These are phyloP conservation scores for Chlorospingus semifuscus DNA, from an alignment of 2,797 vertebrate species.

Conservation along the genomic window DNA sequence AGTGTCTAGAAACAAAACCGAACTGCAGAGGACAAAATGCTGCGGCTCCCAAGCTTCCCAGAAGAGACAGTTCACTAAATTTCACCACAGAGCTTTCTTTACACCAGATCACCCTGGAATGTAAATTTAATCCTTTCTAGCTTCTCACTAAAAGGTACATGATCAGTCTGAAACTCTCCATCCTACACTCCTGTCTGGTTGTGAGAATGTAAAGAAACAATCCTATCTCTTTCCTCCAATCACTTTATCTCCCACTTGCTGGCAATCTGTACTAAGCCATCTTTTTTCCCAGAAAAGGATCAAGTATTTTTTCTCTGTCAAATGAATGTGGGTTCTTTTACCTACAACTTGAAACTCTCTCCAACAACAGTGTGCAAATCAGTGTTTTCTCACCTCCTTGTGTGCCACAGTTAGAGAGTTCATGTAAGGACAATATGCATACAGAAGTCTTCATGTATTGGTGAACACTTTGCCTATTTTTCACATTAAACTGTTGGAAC, in stretches of 20 bases:
- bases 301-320: not conserved
- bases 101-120: not conserved
- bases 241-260: not conserved
- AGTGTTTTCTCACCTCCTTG: not conserved
- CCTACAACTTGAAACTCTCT: not conserved
- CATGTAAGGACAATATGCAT: not conserved
- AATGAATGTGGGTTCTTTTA: not conserved
- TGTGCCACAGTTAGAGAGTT: not conserved
- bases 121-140: slow-evolving; percentile 7
- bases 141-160: slow-evolving; percentile 4
- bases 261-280: not conserved
- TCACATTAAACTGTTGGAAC: not conserved
- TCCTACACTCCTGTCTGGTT: not conserved
- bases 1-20: not conserved
- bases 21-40: not conserved
- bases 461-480: not conserved
- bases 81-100: not conserved
- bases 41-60: not conserved
- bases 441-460: not conserved
- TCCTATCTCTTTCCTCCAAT: not conserved
- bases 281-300: not conserved
- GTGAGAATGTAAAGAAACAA: not conserved
- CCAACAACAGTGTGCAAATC: not conserved
- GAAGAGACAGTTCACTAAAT: not conserved
- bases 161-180: not conserved